Evolutionary conservation across 2,113 vertebrate species (phyloP).

Genomic region (Lycaon pictus): DNA sequence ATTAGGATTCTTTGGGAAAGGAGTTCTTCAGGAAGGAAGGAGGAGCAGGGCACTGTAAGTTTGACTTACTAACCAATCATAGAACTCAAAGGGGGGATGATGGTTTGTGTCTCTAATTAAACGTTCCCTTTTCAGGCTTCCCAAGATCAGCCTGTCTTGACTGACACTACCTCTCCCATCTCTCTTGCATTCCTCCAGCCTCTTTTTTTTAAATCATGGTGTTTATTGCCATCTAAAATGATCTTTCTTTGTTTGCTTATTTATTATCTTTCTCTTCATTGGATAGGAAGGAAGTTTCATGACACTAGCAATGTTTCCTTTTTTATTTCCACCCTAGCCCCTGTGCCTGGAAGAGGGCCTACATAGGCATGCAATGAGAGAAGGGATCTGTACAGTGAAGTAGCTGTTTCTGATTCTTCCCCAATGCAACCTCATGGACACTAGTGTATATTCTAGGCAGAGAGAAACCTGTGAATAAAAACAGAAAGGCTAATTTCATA

Average conservation of each 20-base stretch:
- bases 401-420: not conserved
- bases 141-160: not conserved
- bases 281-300: not conserved
- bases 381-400: not conserved
- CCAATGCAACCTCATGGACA: not conserved
- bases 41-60: not conserved
- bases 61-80: not conserved
- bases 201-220: not conserved
- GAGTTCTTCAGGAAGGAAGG: not conserved
- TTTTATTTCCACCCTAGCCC: not conserved
- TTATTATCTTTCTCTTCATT: not conserved
- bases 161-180: no score
- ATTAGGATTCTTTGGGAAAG: not conserved
- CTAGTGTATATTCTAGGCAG: not conserved
- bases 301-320: not conserved
- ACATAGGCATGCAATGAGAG: not conserved
- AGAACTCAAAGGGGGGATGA: not conserved
- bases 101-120: not conserved
- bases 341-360: not conserved
- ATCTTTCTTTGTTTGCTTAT: slow-evolving; percentile 4
- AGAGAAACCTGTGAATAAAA: not conserved
- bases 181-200: not conserved
- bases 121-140: not conserved
- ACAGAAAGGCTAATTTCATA: not conserved
- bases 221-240: not conserved